These are phyloP conservation scores for Adelognathus sp. DNA, from an alignment of 2,888 invertebrate species.

Conservation along the genomic window DNA sequence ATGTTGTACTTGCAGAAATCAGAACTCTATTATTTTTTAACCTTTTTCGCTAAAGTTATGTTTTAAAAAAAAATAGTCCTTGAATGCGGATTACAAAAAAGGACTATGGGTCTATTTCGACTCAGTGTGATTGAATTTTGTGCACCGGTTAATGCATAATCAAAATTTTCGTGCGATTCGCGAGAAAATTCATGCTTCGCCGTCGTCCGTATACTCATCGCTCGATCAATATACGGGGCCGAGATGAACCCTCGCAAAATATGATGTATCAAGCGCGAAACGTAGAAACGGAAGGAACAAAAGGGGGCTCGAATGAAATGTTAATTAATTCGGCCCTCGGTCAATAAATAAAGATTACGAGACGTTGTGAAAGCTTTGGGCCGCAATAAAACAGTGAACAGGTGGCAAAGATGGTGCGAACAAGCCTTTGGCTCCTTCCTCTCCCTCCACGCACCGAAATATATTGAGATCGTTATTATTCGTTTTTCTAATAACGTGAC, in stretches of 20 bases:
- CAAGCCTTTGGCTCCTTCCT: neutral
- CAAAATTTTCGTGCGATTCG: neutral
- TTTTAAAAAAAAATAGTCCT: no score
- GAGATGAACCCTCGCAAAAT: neutral
- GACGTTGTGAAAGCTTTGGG: neutral
- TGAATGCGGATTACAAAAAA: no score
- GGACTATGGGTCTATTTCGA: no score
- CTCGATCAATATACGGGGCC: neutral
- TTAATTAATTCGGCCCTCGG: neutral
- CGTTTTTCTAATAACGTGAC: constrained; percentile 35
- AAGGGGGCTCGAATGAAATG: neutral
- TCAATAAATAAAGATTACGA: neutral
- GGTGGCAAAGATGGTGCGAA: neutral
- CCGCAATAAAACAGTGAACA: neutral
- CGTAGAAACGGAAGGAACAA: neutral
- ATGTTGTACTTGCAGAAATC: no score
- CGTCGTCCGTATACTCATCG: neutral
- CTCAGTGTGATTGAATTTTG: no score
- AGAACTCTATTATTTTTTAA: no score
- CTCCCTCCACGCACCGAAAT: neutral
- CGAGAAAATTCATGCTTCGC: neutral
- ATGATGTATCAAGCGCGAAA: neutral
- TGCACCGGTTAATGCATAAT: no score
- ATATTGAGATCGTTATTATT: constrained; percentile 18
- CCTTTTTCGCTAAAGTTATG: no score